Percentiles rank a stretch among this genome's conserved stretches.
Conservation (phyloP, 2,113 vertebrate genomes). For the Corythaeola cristata region DNA sequence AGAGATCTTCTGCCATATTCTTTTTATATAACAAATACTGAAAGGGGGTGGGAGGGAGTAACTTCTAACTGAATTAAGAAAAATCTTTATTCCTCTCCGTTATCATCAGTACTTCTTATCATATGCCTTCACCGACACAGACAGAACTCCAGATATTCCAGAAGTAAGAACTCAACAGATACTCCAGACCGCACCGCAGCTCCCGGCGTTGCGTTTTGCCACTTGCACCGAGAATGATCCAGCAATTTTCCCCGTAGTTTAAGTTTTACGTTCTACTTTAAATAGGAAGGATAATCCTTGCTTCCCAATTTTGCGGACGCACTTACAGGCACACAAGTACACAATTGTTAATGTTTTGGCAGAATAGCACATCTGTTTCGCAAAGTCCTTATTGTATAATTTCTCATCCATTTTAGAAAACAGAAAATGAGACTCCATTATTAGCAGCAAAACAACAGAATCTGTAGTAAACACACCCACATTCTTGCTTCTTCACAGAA, state of each 20-base stretch:
- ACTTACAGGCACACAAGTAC: not conserved
- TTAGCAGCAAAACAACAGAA: not conserved
- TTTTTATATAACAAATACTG: not conserved
- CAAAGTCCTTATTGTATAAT: not conserved
- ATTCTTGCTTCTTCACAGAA: not conserved
- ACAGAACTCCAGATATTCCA: not conserved
- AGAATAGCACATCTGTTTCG: not conserved
- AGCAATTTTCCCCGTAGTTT: not conserved
- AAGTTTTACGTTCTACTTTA: not conserved
- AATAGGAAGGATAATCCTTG: not conserved
- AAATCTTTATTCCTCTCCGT: not conserved
- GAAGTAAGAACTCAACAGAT: not conserved
- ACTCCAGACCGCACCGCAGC: not conserved
- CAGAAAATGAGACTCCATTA: not conserved
- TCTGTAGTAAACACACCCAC: not conserved
- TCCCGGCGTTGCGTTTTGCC: fast-evolving
- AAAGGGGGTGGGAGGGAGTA: not conserved
- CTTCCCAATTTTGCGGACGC: not conserved
- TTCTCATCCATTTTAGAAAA: not conserved
- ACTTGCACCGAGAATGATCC: not conserved
- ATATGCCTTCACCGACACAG: fast-evolving
- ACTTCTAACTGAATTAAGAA: not conserved
- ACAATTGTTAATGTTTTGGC: not conserved
- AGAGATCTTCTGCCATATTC: not conserved
- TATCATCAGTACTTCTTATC: not conserved